phyloP scores from a whole-genome alignment of 2,797 vertebrate species.

The Florisuga fusca region DNA sequence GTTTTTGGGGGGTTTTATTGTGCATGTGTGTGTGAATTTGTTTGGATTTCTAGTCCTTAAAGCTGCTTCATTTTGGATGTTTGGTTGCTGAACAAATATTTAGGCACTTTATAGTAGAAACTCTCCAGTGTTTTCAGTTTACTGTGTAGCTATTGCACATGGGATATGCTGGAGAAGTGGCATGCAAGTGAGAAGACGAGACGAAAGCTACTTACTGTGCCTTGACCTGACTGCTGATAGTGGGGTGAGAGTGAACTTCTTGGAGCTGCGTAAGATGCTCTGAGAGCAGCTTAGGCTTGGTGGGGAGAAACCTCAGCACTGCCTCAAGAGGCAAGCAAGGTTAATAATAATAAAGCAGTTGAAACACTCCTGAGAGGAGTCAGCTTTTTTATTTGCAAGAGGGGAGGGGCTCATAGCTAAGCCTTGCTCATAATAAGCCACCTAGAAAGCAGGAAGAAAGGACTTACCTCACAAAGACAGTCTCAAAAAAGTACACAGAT shows the following conservation, averaged over 20 bases:
- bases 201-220: not conserved
- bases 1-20: not conserved
- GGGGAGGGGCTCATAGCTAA: not conserved
- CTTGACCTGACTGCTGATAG: not conserved
- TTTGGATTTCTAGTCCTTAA: not conserved
- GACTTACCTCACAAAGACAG: not conserved
- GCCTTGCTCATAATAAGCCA: not conserved
- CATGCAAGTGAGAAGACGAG: not conserved
- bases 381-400: not conserved
- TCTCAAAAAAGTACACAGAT: not conserved
- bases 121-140: not conserved
- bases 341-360: not conserved
- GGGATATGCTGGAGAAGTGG: not conserved
- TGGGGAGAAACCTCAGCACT: not conserved
- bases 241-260: not conserved
- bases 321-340: not conserved
- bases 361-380: not conserved
- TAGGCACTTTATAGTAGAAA: not conserved
- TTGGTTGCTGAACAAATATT: not conserved
- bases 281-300: not conserved
- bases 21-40: not conserved
- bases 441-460: not conserved
- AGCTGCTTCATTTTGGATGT: not conserved
- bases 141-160: not conserved
- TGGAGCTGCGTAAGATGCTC: too few species aligned